Conservation (phyloP, 1,140 invertebrate species). For the Drosophila ironensis region DNA sequence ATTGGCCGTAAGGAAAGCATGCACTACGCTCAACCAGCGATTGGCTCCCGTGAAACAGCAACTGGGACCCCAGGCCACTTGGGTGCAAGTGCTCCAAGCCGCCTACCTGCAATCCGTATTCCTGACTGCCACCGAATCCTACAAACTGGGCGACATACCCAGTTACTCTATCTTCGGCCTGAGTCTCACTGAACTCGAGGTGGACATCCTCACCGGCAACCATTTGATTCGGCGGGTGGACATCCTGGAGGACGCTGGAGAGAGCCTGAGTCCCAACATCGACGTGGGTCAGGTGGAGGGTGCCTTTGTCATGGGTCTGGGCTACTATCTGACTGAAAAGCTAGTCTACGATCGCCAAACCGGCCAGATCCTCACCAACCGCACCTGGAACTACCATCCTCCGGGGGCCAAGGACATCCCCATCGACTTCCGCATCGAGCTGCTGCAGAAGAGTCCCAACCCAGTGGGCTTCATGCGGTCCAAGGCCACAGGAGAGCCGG, state of each 20-base stretch:
- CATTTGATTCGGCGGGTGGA: conserved; percentile 85
- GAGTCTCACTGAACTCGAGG: conserved; percentile 86
- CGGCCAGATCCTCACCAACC: conserved; percentile 87
- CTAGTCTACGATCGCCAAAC: conserved; percentile 86
- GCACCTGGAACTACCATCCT: conserved; percentile 92
- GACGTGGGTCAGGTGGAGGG: conserved; percentile 92
- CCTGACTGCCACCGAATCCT: conserved; percentile 84
- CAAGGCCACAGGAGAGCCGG: conserved; percentile 92
- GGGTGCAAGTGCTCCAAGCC: conserved; percentile 85
- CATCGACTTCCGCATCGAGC: conserved; percentile 89
- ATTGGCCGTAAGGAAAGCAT: conserved; percentile 87
- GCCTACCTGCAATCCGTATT: conserved; percentile 85
- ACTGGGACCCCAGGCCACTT: conserved; percentile 83
- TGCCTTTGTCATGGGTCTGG: conserved; percentile 92
- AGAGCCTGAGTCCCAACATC: conserved; percentile 86
- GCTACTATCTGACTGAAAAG: conserved; percentile 89
- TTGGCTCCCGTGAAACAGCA: conserved; percentile 85
- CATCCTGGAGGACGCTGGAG: conserved; percentile 88
- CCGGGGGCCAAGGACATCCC: conserved; percentile 92
- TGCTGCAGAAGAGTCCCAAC: conserved; percentile 88
- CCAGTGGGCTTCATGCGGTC: conserved; percentile 88
- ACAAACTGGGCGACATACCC: conserved; percentile 70
- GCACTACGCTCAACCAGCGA: conserved; percentile 85
- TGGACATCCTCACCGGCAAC: conserved; percentile 89
- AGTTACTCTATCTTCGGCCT: conserved; percentile 84